phyloP scores from a whole-genome alignment of 2,888 invertebrate species.

The Melinopterus prodromus region DNA sequence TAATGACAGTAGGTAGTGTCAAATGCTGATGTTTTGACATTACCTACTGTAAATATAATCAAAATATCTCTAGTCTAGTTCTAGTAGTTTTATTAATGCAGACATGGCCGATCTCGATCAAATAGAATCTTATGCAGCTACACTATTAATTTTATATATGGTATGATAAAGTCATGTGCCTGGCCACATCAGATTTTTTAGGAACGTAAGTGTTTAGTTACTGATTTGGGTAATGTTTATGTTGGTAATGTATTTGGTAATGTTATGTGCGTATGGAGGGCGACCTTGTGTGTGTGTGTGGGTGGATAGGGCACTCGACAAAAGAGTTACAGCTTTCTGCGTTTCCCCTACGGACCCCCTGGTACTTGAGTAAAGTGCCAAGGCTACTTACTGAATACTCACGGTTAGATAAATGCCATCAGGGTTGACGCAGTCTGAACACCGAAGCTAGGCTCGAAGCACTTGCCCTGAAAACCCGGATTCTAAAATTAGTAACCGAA shows the following conservation, averaged over 20 bases:
- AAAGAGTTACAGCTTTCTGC: background rate
- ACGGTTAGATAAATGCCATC: conserved; percentile 4
- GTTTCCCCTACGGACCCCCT: background rate
- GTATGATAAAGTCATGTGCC: no score
- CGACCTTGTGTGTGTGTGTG: background rate
- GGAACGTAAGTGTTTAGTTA: background rate
- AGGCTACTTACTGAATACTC: background rate
- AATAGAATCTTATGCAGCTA: no score
- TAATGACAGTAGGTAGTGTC: no score
- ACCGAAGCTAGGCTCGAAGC: background rate
- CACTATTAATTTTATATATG: no score
- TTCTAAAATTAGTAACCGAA: background rate
- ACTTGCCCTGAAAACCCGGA: background rate
- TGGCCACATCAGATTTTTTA: no score
- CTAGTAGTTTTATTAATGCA: no score
- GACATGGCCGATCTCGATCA: no score
- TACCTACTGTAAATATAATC: no score
- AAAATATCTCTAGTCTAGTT: no score
- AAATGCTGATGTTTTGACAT: no score
- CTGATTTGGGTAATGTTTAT: background rate
- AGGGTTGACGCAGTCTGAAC: background rate
- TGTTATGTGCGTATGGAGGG: background rate
- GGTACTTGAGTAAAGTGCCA: conserved; percentile 4
- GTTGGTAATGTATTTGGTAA: no score
- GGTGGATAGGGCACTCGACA: background rate